Evolutionary conservation across 1,140 invertebrate species (phyloP).

Genomic region (Musca vetustissima): DNA sequence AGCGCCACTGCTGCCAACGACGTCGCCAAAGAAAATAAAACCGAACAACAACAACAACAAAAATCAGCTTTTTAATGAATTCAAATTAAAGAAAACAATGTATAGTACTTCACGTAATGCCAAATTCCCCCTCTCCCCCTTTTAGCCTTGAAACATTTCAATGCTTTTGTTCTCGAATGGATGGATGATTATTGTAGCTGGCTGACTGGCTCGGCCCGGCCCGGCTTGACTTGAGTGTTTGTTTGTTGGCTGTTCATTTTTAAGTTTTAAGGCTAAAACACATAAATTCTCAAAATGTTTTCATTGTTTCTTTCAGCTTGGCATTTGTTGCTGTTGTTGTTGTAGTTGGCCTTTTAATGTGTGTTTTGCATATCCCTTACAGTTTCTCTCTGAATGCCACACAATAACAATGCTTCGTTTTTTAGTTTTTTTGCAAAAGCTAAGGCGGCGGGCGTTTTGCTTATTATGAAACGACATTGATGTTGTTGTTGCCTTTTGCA

Average conservation of each 20-base stretch:
- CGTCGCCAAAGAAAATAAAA: background rate
- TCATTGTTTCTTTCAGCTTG: slow-evolving; percentile 53
- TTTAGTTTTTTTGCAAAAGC: background rate
- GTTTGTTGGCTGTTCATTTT: background rate
- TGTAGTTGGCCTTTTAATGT: slow-evolving; percentile 32
- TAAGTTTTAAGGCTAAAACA: slow-evolving; percentile 41
- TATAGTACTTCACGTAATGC: background rate
- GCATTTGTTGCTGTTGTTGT: slow-evolving; percentile 39
- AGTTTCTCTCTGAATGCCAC: slow-evolving; percentile 8
- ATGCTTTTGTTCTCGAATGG: too few relatives aligned
- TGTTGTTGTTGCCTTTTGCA: background rate
- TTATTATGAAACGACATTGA: background rate
- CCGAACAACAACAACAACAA: background rate
- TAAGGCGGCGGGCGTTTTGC: background rate
- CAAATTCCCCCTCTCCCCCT: background rate
- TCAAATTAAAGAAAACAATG: background rate
- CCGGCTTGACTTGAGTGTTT: background rate
- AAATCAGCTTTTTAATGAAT: background rate
- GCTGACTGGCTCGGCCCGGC: too few relatives aligned
- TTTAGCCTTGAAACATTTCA: background rate
- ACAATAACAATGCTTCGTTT: background rate
- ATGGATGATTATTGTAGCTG: too few relatives aligned
- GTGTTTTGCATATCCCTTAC: slow-evolving; percentile 32
- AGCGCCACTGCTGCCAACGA: background rate
- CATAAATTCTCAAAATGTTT: slow-evolving; percentile 53